phyloP scores from a whole-genome alignment of 2,888 invertebrate species.

The Prosopocoilus inquinatus region DNA sequence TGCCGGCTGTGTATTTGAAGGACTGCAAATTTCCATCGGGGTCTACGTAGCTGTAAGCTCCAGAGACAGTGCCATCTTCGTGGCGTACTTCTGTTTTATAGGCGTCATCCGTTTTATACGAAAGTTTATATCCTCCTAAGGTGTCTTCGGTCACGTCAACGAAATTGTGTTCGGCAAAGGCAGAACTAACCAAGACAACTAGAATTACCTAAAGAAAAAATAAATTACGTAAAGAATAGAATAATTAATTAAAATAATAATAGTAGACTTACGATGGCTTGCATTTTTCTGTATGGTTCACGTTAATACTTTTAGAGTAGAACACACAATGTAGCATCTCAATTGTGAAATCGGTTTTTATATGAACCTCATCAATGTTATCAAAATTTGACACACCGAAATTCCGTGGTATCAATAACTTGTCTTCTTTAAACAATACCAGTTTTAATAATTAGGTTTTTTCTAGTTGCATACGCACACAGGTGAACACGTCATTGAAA shows the following conservation, averaged over 20 bases:
- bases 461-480: too few relatives aligned
- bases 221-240: too few relatives aligned
- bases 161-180: constrained; percentile 13
- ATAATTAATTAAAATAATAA: background rate
- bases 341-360: too few relatives aligned
- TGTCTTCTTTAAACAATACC: too few relatives aligned
- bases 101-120: constrained; percentile 24
- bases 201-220: constrained; percentile 11
- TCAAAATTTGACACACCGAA: too few relatives aligned
- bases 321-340: too few relatives aligned
- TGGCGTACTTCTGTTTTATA: constrained; percentile 27
- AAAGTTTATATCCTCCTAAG: constrained; percentile 29
- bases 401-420: too few relatives aligned
- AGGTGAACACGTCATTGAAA: too few relatives aligned
- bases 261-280: background rate
- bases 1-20: constrained; percentile 26
- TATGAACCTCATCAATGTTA: too few relatives aligned
- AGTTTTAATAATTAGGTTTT: too few relatives aligned
- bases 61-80: constrained; percentile 26
- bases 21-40: constrained; percentile 25
- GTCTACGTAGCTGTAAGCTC: constrained; percentile 31
- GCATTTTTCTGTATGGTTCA: background rate
- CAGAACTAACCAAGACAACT: constrained; percentile 11
- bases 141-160: constrained; percentile 30
- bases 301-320: too few relatives aligned